These are phyloP conservation scores for Erebia ligea DNA, from an alignment of 2,888 invertebrate genomes.

Conservation along the genomic window DNA sequence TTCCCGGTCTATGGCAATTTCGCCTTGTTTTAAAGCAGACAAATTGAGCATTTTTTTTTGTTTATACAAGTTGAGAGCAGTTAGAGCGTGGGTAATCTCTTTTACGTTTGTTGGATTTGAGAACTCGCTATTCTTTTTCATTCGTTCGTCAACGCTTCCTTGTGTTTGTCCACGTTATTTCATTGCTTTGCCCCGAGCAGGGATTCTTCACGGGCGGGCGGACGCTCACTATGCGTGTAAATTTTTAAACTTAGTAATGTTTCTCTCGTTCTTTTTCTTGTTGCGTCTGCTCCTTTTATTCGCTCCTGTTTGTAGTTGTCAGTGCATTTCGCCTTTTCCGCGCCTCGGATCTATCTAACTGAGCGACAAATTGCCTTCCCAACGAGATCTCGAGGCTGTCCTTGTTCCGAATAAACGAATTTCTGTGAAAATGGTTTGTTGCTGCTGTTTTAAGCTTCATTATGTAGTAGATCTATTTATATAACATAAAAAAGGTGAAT, in stretches of 20 bases:
- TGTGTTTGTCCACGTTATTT: constrained; percentile 69
- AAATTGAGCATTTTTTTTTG: constrained; percentile 75
- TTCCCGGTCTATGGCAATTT: constrained; percentile 72
- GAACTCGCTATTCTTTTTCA: constrained; percentile 68
- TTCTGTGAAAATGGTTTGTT: constrained; percentile 9
- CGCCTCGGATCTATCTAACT: constrained; percentile 34
- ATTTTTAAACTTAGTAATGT: constrained; percentile 68
- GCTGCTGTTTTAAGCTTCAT: background rate
- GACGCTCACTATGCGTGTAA: constrained; percentile 71
- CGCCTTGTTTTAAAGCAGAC: constrained; percentile 73
- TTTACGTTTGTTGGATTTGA: constrained; percentile 79
- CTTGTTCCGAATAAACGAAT: constrained; percentile 25
- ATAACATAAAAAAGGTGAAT: too few relatives aligned
- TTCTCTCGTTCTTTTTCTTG: constrained; percentile 54
- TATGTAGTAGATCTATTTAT: too few relatives aligned
- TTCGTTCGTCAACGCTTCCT: constrained; percentile 69
- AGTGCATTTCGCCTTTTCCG: constrained; percentile 44
- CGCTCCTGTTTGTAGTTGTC: constrained; percentile 56
- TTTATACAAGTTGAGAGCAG: constrained; percentile 80
- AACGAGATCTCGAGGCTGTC: constrained; percentile 23
- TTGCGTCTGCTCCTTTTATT: constrained; percentile 54
- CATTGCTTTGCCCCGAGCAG: constrained; percentile 48
- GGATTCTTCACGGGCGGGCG: constrained; percentile 66
- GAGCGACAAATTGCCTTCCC: constrained; percentile 37
- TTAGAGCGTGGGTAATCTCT: constrained; percentile 80